These are phyloP conservation scores for Steinernema feltiae DNA, from an alignment of 1,140 invertebrate species.

Conservation along the genomic window DNA sequence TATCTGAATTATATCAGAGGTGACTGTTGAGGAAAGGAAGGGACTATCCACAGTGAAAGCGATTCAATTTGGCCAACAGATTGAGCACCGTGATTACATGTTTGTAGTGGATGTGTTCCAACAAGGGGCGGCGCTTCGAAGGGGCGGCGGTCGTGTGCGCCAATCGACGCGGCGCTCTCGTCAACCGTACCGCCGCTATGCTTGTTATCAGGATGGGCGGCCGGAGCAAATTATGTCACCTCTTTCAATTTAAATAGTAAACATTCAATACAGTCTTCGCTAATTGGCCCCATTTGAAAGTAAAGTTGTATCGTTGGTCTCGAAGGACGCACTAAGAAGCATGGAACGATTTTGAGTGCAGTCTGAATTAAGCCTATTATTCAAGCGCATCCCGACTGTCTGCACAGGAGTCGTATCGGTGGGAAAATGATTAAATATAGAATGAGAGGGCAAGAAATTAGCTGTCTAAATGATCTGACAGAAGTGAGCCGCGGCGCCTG, in stretches of 20 bases:
- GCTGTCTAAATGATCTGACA: not conserved
- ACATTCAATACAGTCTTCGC: not conserved
- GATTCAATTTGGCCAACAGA: constrained; percentile 9
- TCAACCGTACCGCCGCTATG: not conserved
- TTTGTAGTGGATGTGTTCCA: constrained; percentile 14
- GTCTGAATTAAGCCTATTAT: no score
- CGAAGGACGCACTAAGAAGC: no score
- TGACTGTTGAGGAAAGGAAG: not conserved
- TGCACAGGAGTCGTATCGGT: no score
- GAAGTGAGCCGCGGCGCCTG: not conserved
- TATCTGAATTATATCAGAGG: not conserved
- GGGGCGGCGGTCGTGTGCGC: not conserved
- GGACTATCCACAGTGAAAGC: not conserved
- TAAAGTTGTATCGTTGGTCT: no score
- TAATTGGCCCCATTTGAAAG: not conserved
- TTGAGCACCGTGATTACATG: constrained; percentile 3
- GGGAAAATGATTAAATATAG: no score
- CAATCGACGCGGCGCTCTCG: not conserved
- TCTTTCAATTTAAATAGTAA: not conserved
- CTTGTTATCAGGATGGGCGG: not conserved
- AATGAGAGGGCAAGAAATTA: no score
- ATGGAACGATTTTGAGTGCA: not conserved
- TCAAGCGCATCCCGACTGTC: no score
- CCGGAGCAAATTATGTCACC: not conserved
- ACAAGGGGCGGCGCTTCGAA: constrained; percentile 7